Percentiles rank a stretch among this genome's conserved stretches.
phyloP scores from a whole-genome alignment of 2,888 invertebrate genomes.

The Bhutanitis thaidina region DNA sequence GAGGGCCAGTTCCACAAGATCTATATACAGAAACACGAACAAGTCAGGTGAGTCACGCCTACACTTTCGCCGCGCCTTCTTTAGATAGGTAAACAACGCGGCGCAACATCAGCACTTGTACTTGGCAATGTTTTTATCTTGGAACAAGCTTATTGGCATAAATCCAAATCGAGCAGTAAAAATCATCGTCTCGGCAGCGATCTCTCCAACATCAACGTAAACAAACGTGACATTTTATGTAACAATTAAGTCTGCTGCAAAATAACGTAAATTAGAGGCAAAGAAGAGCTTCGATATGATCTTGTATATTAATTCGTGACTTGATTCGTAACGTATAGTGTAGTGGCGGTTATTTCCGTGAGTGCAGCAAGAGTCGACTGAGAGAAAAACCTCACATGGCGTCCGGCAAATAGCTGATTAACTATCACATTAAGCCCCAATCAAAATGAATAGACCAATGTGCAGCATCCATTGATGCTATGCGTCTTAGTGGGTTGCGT shows the following conservation, averaged over 20 bases:
- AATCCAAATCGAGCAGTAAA: conserved; percentile 6
- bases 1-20: conserved; percentile 96
- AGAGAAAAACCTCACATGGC: no score
- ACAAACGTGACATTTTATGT: conserved; percentile 18
- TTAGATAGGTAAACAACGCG: conserved; percentile 5
- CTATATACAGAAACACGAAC: conserved; percentile 95
- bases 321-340: no score
- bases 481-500: no score
- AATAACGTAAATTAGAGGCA: neutral
- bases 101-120: conserved; percentile 9
- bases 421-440: no score
- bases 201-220: conserved; percentile 10
- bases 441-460: no score
- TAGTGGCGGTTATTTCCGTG: no score
- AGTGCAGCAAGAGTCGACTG: no score
- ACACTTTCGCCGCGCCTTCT: neutral
- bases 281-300: no score
- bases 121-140: conserved; percentile 15
- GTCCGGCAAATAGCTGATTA: no score
- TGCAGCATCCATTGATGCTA: no score
- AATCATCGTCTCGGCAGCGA: conserved; percentile 1
- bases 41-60: conserved; percentile 87
- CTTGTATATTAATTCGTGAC: no score
- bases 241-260: neutral
- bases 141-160: conserved; percentile 6